Evolutionary conservation across 2,113 vertebrate species (phyloP).

Genomic region (Cololabis saira): DNA sequence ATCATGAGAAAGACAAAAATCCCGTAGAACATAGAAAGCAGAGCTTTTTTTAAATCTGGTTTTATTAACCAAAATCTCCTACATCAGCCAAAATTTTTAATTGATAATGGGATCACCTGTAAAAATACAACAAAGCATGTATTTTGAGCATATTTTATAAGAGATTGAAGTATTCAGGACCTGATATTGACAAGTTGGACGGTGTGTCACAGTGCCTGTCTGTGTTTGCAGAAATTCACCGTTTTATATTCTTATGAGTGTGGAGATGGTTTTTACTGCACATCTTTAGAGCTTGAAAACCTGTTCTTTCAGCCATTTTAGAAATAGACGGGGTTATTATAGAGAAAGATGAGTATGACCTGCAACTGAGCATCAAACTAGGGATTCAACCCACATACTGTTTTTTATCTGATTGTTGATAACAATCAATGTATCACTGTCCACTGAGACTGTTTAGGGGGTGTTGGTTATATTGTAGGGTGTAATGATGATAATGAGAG

Average conservation of each 20-base stretch:
- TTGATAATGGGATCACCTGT: background rate
- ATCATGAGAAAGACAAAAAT: background rate
- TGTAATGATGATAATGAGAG: background rate
- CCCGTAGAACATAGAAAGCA: slow-evolving; percentile 6
- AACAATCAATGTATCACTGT: slow-evolving; percentile 5
- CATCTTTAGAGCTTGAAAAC: background rate
- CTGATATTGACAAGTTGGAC: background rate
- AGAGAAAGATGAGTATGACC: too few species aligned
- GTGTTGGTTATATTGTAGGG: background rate
- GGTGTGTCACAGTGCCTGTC: slow-evolving; percentile 4
- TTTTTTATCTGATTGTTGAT: too few species aligned
- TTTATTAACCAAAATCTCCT: too few species aligned
- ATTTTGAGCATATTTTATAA: background rate
- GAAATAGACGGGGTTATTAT: too few species aligned
- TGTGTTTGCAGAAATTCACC: slow-evolving; percentile 1
- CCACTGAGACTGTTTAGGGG: background rate
- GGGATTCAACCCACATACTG: too few species aligned
- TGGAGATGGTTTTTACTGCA: background rate
- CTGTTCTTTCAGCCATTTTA: background rate
- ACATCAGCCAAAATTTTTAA: too few species aligned
- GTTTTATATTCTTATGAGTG: background rate
- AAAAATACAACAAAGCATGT: background rate
- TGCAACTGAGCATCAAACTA: too few species aligned
- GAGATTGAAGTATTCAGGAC: background rate
- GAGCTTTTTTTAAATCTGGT: too few species aligned